A percentile compares a stretch with the other conserved stretches of the same genome.
phyloP scores from a whole-genome alignment of 2,113 vertebrate species.

The Cheirogaleus medius region DNA sequence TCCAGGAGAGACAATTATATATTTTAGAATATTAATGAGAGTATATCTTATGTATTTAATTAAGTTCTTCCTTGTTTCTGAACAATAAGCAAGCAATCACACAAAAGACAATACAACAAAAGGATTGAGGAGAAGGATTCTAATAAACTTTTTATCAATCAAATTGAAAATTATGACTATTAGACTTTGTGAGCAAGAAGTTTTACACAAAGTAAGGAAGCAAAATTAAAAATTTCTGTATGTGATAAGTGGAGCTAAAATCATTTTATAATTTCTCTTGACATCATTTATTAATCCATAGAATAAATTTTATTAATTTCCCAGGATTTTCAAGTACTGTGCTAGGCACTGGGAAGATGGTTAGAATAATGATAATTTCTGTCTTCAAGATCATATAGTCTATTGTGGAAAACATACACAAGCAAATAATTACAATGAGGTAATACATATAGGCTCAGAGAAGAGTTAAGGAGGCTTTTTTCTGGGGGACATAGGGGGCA shows the following conservation, averaged over 20 bases:
- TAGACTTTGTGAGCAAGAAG: neutral
- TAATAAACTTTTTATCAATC: neutral
- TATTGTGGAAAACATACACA: neutral
- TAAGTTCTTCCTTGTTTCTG: conserved; percentile 23
- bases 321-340: neutral
- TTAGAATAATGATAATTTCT: conserved; percentile 31
- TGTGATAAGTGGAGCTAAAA: conserved; percentile 14
- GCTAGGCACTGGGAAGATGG: neutral
- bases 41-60: neutral
- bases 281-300: neutral
- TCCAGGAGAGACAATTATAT: neutral
- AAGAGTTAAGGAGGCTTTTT: neutral
- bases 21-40: conserved; percentile 40
- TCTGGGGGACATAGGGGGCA: neutral
- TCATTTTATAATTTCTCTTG: neutral
- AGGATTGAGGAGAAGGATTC: neutral
- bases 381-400: neutral
- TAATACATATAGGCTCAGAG: neutral
- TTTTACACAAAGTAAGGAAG: neutral
- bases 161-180: conserved; percentile 37
- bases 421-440: conserved; percentile 1
- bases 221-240: neutral
- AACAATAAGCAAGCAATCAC: neutral
- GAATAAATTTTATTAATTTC: neutral
- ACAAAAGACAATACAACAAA: conserved; percentile 4